phyloP scores from a whole-genome alignment of 2,888 invertebrate species.

The Proisotoma minuta region DNA sequence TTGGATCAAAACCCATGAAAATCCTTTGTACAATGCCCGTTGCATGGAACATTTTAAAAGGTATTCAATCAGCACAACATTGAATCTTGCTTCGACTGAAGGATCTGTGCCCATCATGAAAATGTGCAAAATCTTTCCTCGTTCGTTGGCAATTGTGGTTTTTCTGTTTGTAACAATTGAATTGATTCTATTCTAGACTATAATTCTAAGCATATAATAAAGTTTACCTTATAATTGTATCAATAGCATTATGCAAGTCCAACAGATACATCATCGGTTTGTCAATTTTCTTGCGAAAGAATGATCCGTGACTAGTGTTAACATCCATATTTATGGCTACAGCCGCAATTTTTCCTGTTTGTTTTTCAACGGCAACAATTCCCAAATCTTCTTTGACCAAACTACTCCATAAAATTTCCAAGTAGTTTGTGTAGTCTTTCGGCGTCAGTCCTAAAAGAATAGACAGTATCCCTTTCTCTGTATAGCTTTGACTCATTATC shows the following conservation, averaged over 20 bases:
- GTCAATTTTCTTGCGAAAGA: neutral
- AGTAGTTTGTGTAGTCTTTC: conserved; percentile 8
- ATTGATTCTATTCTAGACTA: neutral
- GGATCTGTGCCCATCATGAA: conserved; percentile 17
- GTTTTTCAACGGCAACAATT: neutral
- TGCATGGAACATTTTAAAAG: conserved; percentile 15
- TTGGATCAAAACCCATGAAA: conserved; percentile 17
- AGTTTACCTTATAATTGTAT: conserved; percentile 20
- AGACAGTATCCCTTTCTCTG: neutral
- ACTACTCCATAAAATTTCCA: conserved; percentile 15
- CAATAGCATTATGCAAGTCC: conserved; percentile 12
- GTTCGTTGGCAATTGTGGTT: conserved; percentile 21
- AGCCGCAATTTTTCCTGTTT: conserved; percentile 3
- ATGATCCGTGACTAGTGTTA: neutral
- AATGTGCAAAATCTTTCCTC: conserved; percentile 15
- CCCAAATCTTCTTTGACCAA: conserved; percentile 18
- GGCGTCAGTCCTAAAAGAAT: neutral
- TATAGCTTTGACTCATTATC: conserved; percentile 15
- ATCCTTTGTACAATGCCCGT: conserved; percentile 20
- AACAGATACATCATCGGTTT: conserved; percentile 8
- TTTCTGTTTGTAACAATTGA: conserved; percentile 2
- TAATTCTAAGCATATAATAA: neutral
- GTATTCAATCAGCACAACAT: conserved; percentile 17
- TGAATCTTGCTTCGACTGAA: conserved; percentile 8
- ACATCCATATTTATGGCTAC: conserved; percentile 17